These are phyloP conservation scores for Laupala kohalensis DNA, from an alignment of 1,140 invertebrate species.

Conservation along the genomic window DNA sequence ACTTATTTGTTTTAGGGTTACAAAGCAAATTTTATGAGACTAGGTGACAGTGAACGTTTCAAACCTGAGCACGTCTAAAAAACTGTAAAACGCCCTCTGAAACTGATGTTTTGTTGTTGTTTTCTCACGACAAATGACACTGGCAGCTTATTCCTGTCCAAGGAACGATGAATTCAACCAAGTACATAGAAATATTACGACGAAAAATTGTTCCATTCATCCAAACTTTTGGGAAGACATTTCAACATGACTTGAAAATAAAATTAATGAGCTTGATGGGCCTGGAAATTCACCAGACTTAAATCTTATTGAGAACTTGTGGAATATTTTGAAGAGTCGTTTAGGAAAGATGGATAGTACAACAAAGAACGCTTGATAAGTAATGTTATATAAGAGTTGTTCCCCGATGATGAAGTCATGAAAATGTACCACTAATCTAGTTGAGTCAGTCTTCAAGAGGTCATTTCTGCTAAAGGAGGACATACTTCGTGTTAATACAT, in stretches of 20 bases:
- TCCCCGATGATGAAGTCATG: neutral
- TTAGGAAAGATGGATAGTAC: neutral
- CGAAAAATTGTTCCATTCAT: neutral
- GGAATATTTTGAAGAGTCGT: neutral
- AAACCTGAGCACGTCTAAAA: neutral
- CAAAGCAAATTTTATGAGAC: neutral
- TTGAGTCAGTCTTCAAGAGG: neutral
- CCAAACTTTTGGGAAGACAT: neutral
- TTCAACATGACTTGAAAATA: constrained; percentile 1
- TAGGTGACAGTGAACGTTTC: neutral
- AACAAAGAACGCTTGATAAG: neutral
- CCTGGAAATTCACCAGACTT: constrained; percentile 10
- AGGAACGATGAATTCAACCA: constrained; percentile 1
- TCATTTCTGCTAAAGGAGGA: neutral
- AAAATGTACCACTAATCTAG: neutral
- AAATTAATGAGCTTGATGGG: neutral
- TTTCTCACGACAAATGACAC: neutral
- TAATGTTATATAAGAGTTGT: neutral
- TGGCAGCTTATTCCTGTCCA: neutral
- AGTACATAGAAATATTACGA: no score
- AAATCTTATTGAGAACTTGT: constrained; percentile 7
- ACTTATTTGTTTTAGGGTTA: constrained; percentile 5
- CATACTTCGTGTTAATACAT: no score
- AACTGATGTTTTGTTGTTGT: constrained; percentile 9
- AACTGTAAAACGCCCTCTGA: neutral